phyloP scores from a whole-genome alignment of 2,113 vertebrate genomes.

The Seriola quinqueradiata region DNA sequence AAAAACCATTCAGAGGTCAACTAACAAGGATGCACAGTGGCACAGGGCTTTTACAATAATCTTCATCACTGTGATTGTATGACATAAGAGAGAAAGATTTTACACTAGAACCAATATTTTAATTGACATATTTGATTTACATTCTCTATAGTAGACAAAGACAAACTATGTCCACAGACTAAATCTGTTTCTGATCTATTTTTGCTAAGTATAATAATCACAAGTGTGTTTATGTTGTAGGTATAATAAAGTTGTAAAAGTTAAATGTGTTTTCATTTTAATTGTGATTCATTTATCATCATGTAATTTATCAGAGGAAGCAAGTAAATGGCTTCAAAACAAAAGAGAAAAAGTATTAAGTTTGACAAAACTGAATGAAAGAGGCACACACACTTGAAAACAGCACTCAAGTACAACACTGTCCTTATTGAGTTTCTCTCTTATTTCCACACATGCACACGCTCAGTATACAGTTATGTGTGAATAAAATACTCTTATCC shows the following conservation, averaged over 20 bases:
- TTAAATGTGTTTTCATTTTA: not conserved
- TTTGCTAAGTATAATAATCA: not conserved
- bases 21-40: not conserved
- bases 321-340: not conserved
- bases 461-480: conserved; percentile 31
- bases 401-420: conserved; percentile 9
- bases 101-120: not conserved
- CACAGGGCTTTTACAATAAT: not conserved
- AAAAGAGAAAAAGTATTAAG: conserved; percentile 7
- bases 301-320: not conserved
- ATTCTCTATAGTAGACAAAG: not conserved
- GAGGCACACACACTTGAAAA: conserved; percentile 4
- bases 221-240: not conserved
- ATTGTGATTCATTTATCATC: not conserved
- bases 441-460: not conserved
- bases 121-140: not conserved
- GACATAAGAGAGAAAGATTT: not conserved
- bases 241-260: not conserved
- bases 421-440: conserved; percentile 42
- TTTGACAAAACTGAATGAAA: conserved; percentile 31
- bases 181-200: not conserved
- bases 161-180: not conserved
- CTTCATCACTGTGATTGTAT: not conserved
- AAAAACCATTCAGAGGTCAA: not conserved
- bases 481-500: conserved; percentile 54